A percentile compares a stretch with the other conserved stretches of the same genome.
Evolutionary conservation across 2,113 vertebrate species (phyloP).

Genomic region (Hippolais icterina): DNA sequence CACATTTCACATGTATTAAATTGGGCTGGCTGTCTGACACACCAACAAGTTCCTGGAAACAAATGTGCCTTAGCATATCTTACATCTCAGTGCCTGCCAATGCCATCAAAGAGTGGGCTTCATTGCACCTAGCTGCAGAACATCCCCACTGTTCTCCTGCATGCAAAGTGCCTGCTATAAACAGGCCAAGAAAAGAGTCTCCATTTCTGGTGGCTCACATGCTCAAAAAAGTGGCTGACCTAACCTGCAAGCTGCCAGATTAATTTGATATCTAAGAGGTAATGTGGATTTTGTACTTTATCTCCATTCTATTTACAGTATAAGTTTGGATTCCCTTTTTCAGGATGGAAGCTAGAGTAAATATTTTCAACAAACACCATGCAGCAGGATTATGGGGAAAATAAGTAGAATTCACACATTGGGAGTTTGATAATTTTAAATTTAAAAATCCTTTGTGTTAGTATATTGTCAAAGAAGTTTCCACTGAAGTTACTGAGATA

Average conservation of each 20-base stretch:
- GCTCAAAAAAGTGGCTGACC: background rate
- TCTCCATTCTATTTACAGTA: background rate
- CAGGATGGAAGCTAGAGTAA: background rate
- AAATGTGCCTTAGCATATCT: background rate
- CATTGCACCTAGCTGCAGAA: background rate
- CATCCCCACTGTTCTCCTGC: background rate
- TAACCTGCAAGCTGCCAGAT: slow-evolving; percentile 1
- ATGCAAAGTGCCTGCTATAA: background rate
- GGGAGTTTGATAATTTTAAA: background rate
- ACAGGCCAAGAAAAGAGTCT: background rate
- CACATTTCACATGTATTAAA: background rate
- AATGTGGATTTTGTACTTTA: background rate
- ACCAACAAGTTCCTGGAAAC: background rate
- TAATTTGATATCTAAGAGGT: slow-evolving; percentile 79
- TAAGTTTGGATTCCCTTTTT: background rate
- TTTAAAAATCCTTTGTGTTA: background rate
- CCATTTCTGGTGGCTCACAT: background rate
- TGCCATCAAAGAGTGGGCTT: background rate
- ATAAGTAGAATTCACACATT: background rate
- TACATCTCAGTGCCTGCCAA: background rate
- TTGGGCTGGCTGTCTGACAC: background rate
- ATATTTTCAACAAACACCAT: background rate
- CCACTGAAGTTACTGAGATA: background rate
- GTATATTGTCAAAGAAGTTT: background rate
- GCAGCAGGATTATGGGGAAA: background rate